Evolutionary conservation across 1,140 invertebrate species (phyloP), one percentile per base, ranked within the genome.

Genomic region (Helicoverpa zea): DNA sequence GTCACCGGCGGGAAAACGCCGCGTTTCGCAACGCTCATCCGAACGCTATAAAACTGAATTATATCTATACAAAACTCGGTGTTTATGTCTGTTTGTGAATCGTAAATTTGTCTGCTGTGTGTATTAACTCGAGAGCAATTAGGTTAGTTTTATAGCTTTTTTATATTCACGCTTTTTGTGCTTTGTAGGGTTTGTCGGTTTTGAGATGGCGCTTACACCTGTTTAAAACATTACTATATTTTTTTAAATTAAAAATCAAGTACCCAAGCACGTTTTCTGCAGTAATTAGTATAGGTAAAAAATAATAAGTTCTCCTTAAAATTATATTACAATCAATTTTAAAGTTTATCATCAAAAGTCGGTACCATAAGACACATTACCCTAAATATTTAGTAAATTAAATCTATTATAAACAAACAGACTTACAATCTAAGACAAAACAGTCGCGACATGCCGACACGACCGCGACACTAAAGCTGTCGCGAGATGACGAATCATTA

Each of bases 401-500:
- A 70, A 12, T 18, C 29, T 51, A 29, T 14, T n/a, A 72, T 23
- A 72, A n/a, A 72, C 18, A 23, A 70, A 23, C 47, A 29, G 54
- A 3, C 66, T 14, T 16, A 54, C 52, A 72, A 72, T 52, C 47
- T 18, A 52, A 72, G 68, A 72, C 68, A 72, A 72, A 54, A 72
- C 68, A 72, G 49, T 9, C 9, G 49, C 61, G n/a, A 77, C 66
- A 77, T 54, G 63, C 64, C 61, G 16, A 63, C 47, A 56, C 68
- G 64, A 73, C 81, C 49, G 16, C 75, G 49, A 78, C 16, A 23
- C 61, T 84, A 82, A 86, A 83, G 47, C 82, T 72, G 80, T 83
- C 84, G 66, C 63, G 16, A 11, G 18, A 83, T 83, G 82, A 86
- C 80, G 81, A 70, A 85, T 87, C 84, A 81, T 85, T 83, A 81